Base-by-base conservation (phyloP, 2,888 invertebrate species). In the Chesias legatella region DNA sequence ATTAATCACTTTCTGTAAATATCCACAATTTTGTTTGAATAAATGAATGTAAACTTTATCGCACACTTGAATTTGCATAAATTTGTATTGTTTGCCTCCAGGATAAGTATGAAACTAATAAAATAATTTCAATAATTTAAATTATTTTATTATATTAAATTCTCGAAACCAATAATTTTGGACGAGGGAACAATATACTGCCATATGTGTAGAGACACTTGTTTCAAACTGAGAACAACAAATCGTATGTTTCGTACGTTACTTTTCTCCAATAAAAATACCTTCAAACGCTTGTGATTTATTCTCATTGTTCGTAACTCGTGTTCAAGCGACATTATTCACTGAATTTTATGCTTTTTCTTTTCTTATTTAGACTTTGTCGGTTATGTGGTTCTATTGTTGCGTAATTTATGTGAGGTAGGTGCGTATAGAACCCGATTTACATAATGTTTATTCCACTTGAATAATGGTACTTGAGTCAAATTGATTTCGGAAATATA, bases 261-360 rank as follows among this genome's bases (percentile, higher is more conserved):
- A n/a, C 7, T 22, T 22, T 22, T 6, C 4, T 22, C 6, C 22
- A 10, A 28, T 20, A 21, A 24, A 26, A 41, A 27, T 27, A 22
- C 10, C 28, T 33, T 43, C 24, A 33, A 33, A 37, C 24, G 10
- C 23, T 3, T 22, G 4, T 41, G 36, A 45, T 37, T 45, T 45
- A 41, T 29, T 10, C 52, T 50, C 46, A 48, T 50, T 48, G 48
- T 34, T 28, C 29, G 41, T 45, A 48, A 50, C 46, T 36, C 42
- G 31, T 35, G 43, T 42, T 35, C 37, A 38, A 40, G 43, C 43
- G 47, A 54, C 46, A 50, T 55, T 43, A 55, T 42, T 55, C 55
- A 55, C 46, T 41, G 48, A 46, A 46, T 52, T 55, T 52, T 55
- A 52, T 52, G 47, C 30, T 33, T 42, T 53, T 50, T 47, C 44